phyloP scores from a whole-genome alignment of 2,797 vertebrate genomes.

The Sebastes minor region DNA sequence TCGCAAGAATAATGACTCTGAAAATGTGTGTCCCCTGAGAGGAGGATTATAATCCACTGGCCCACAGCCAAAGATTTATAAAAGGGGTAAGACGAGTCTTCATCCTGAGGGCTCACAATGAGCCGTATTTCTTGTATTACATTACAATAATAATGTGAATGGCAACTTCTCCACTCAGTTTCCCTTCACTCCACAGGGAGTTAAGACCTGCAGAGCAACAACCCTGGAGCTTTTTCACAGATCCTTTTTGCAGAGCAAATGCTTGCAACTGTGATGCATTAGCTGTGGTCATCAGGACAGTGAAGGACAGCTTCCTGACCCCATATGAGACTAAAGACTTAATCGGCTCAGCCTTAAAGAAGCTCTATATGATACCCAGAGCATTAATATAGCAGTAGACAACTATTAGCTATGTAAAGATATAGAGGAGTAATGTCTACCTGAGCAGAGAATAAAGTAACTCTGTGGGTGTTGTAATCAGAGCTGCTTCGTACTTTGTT shows the following conservation, averaged over 20 bases:
- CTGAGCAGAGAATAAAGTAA: too few relatives aligned
- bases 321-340: not conserved
- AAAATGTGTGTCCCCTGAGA: slow-evolving; percentile 44
- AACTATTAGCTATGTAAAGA: too few relatives aligned
- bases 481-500: too few relatives aligned
- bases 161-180: slow-evolving; percentile 11
- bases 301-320: not conserved
- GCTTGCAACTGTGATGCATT: not conserved
- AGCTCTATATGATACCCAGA: too few relatives aligned
- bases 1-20: slow-evolving; percentile 52
- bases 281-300: not conserved
- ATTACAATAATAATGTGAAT: slow-evolving; percentile 39
- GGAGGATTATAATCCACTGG: slow-evolving; percentile 58
- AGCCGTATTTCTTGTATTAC: slow-evolving; percentile 25
- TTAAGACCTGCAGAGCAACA: slow-evolving; percentile 1
- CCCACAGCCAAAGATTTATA: slow-evolving; percentile 42
- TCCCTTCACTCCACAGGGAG: not conserved
- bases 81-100: slow-evolving; percentile 17
- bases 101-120: slow-evolving; percentile 14
- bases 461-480: too few relatives aligned
- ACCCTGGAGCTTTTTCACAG: not conserved
- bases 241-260: not conserved
- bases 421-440: too few relatives aligned
- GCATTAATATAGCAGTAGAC: too few relatives aligned
- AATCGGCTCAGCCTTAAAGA: not conserved